phyloP scores from a whole-genome alignment of 2,113 vertebrate species.

The Sinocyclocheilus grahami region DNA sequence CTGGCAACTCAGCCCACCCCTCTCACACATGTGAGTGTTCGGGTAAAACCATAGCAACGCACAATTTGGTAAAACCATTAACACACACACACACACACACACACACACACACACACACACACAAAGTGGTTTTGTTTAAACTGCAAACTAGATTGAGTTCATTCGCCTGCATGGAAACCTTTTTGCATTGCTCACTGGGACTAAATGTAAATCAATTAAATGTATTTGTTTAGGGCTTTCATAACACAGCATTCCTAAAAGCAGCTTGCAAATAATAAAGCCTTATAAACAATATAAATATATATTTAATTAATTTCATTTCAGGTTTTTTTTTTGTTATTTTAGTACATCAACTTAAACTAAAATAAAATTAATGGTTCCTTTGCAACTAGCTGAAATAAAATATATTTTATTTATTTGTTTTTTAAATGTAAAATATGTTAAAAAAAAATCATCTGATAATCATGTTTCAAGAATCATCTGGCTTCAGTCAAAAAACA shows the following conservation, averaged over 20 bases:
- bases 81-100: background rate
- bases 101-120: no score
- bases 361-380: background rate
- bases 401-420: background rate
- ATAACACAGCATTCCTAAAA: background rate
- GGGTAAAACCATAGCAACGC: constrained; percentile 9
- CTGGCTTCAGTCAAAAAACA: background rate
- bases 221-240: background rate
- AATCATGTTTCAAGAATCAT: constrained; percentile 10
- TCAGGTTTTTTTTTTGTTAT: background rate
- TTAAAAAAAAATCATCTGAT: background rate
- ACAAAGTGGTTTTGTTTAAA: background rate
- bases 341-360: background rate
- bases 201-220: background rate
- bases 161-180: background rate
- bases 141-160: background rate
- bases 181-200: background rate
- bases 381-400: background rate
- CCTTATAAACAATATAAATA: background rate
- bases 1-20: constrained; percentile 36
- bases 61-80: constrained; percentile 12
- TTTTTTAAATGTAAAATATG: no score
- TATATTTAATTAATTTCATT: no score
- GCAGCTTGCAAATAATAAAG: background rate
- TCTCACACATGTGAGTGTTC: background rate